These are phyloP conservation scores for Motacilla tschutschensis DNA, from an alignment of 2,113 vertebrate genomes.

Conservation along the genomic window DNA sequence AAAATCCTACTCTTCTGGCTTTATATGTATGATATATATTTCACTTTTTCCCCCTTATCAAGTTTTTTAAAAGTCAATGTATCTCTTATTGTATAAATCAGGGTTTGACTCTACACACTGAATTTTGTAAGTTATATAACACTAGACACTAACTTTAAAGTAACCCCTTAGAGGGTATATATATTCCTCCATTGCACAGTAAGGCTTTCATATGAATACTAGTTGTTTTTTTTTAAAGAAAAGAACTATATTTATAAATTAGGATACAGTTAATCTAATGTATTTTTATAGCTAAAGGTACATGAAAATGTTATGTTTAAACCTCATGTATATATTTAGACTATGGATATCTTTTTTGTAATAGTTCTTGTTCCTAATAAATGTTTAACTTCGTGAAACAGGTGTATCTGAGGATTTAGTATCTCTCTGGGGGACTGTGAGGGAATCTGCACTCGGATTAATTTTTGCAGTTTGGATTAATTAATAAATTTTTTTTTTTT, in stretches of 20 bases:
- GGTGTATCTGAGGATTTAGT: not conserved
- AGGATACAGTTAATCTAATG: slow-evolving; percentile 74
- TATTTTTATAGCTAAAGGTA: slow-evolving; percentile 80
- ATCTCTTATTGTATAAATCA: slow-evolving; percentile 55
- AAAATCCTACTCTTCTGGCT: slow-evolving; percentile 31
- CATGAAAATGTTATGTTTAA: slow-evolving; percentile 72
- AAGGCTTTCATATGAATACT: slow-evolving; percentile 72
- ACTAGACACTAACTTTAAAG: slow-evolving; percentile 64
- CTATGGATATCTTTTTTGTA: slow-evolving; percentile 67
- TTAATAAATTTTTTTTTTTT: no score
- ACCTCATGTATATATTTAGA: slow-evolving; percentile 78
- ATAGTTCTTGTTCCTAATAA: slow-evolving; percentile 67
- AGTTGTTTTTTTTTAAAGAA: slow-evolving; percentile 41
- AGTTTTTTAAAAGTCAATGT: slow-evolving; percentile 13
- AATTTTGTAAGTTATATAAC: slow-evolving; percentile 71
- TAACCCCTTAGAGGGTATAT: slow-evolving; percentile 51
- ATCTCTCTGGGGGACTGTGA: not conserved
- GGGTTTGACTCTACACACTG: slow-evolving; percentile 71
- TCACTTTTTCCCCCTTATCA: not conserved
- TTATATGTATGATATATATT: slow-evolving; percentile 12
- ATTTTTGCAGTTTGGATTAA: not conserved
- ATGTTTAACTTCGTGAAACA: slow-evolving; percentile 61
- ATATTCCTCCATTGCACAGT: slow-evolving; percentile 70
- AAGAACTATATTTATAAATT: slow-evolving; percentile 78
- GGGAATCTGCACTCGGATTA: not conserved